A percentile compares a stretch with the other conserved stretches of the same genome.
Evolutionary conservation across 1,140 invertebrate species (phyloP).

Genomic region (Aphelinus certus): DNA sequence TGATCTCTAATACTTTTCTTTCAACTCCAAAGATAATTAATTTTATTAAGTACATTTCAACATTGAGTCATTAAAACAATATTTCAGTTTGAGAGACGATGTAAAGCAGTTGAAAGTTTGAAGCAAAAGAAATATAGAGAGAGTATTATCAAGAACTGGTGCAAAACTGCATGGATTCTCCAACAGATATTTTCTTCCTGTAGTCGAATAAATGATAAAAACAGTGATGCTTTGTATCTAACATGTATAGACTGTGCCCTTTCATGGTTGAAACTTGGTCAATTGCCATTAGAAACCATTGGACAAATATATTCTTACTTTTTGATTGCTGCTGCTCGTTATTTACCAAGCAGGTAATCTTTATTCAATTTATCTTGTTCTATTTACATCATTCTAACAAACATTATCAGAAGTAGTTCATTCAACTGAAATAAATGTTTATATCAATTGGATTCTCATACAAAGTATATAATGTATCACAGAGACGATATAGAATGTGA

Average conservation of each 20-base stretch:
- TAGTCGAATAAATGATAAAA: slow-evolving; percentile 44
- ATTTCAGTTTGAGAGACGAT: slow-evolving; percentile 51
- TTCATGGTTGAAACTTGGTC: slow-evolving; percentile 56
- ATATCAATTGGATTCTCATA: too few relatives aligned
- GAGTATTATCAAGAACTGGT: slow-evolving; percentile 50
- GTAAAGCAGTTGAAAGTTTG: slow-evolving; percentile 14
- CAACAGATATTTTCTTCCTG: slow-evolving; percentile 56
- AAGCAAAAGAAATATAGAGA: slow-evolving; percentile 43
- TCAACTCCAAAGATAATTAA: too few relatives aligned
- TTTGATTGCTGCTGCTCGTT: slow-evolving; percentile 54
- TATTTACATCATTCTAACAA: too few relatives aligned
- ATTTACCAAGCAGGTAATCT: slow-evolving; percentile 52
- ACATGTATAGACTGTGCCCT: slow-evolving; percentile 55
- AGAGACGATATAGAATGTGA: slow-evolving; percentile 48
- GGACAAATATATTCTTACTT: slow-evolving; percentile 56
- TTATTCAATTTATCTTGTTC: background rate
- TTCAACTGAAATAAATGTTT: background rate
- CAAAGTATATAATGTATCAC: too few relatives aligned
- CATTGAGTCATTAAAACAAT: too few relatives aligned
- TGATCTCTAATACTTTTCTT: too few relatives aligned
- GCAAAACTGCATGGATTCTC: slow-evolving; percentile 55
- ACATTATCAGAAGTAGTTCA: background rate
- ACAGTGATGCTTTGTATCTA: slow-evolving; percentile 48
- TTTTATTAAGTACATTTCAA: too few relatives aligned
- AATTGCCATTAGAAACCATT: slow-evolving; percentile 53